Evolutionary conservation across 2,113 vertebrate species (phyloP).

Genomic region (Bubo scandiacus): DNA sequence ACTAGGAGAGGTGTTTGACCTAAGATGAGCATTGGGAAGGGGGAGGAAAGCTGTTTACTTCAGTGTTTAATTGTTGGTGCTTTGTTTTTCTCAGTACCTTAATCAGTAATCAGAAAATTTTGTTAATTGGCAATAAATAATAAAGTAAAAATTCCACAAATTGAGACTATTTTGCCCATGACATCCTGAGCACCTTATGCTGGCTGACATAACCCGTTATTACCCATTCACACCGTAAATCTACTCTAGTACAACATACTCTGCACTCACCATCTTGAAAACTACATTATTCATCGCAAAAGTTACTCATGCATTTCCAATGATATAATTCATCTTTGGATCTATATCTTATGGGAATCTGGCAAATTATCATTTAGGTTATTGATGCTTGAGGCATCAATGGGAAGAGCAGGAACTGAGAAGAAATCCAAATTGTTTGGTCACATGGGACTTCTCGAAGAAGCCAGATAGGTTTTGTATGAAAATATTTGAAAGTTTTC

Average conservation of each 20-base stretch:
- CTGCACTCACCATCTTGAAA: neutral
- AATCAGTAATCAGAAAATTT: neutral
- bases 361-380: neutral
- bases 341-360: neutral
- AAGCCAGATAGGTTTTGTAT: neutral
- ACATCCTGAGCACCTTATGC: neutral
- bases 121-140: neutral
- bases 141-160: neutral
- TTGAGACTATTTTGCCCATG: neutral
- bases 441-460: neutral
- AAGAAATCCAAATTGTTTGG: neutral
- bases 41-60: neutral
- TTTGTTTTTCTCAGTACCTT: neutral
- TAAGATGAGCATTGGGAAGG: neutral
- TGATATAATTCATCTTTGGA: neutral
- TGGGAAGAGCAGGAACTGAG: neutral
- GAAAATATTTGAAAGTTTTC: neutral
- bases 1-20: neutral
- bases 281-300: neutral
- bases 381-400: neutral
- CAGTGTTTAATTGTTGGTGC: neutral
- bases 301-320: constrained; percentile 19
- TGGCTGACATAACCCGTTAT: neutral
- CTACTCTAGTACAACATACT: neutral
- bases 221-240: neutral